A percentile compares a stretch with the other conserved stretches of the same genome.
phyloP scores from a whole-genome alignment of 2,797 vertebrate species.

The Ammospiza maritima region DNA sequence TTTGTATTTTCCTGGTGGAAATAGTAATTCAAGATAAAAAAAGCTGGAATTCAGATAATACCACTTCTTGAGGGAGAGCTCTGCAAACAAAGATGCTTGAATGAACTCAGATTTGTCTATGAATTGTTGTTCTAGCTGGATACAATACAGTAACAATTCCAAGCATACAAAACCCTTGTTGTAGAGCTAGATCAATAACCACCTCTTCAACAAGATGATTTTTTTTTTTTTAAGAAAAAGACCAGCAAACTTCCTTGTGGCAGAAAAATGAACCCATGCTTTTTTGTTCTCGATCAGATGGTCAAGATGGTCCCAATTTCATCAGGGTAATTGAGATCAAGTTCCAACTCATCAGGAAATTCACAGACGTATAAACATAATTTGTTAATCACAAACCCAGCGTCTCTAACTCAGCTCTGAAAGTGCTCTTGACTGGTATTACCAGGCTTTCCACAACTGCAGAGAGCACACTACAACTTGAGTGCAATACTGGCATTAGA shows the following conservation, averaged over 20 bases:
- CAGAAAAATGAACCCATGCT: neutral
- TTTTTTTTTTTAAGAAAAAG: neutral
- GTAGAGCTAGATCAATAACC: constrained; percentile 8
- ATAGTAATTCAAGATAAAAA: neutral
- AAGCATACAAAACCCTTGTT: neutral
- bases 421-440: constrained; percentile 40
- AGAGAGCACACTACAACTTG: constrained; percentile 16
- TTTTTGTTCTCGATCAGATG: neutral
- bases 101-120: neutral
- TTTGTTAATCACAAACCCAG: constrained; percentile 26
- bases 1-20: neutral
- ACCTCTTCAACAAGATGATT: neutral
- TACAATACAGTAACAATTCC: neutral
- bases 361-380: constrained; percentile 4
- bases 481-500: constrained; percentile 27
- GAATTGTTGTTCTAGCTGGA: neutral
- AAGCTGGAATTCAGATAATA: neutral
- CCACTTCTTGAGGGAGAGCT: neutral
- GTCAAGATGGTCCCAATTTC: neutral
- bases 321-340: constrained; percentile 30
- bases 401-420: neutral
- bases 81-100: neutral
- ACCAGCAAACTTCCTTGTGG: neutral
- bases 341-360: constrained; percentile 13
- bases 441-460: neutral